Evolutionary conservation across 1,140 invertebrate genomes (phyloP), one percentile per base, ranked within the genome.

Genomic region (Sinella curviseta): DNA sequence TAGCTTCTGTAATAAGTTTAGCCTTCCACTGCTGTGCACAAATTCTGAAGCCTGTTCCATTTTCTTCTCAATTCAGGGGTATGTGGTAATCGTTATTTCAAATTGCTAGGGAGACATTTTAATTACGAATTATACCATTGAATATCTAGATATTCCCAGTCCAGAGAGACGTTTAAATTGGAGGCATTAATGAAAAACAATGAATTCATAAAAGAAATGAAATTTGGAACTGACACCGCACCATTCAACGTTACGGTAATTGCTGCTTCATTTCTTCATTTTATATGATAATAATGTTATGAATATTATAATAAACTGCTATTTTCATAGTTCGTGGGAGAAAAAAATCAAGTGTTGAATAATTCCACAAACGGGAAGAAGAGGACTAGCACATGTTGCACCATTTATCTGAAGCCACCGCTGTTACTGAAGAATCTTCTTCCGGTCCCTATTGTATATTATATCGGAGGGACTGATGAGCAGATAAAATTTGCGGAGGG

Each of bases 351-450:
- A 85, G 92, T 97, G 2, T 95, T 92, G 85, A 93, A 91, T 86
- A 95, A 97, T 86, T 91, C 92, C 78, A 92, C 93, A 0, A 91
- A 88, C 57, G 90, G 93, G 35, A 91, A 92, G 83, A 94, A 93
- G 0, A 91, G 96, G 88, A 87, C 91, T 0, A 95, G 94, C 77
- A 93, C 92, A 3, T 92, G 92, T 24, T 97, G 94, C 86, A 94
- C 93, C 76, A 91, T 99, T 33, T 91, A 95, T 77, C 88, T 99
- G 16, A 91, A 93, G 76, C 96, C 97, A 0, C 93, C 95, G 4
- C 91, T 97, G 0, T 92, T 94, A 83, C 88, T 99, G n/a, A 93
- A 95, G 83, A 99, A 99, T 87, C 92, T 94, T 78, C 87, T 99
- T 80, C 97, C 97, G 0, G 90, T 96, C 48, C 88, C 92, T 34